Conservation (phyloP, 2,797 vertebrate genomes). For the Coendou prehensilis region DNA sequence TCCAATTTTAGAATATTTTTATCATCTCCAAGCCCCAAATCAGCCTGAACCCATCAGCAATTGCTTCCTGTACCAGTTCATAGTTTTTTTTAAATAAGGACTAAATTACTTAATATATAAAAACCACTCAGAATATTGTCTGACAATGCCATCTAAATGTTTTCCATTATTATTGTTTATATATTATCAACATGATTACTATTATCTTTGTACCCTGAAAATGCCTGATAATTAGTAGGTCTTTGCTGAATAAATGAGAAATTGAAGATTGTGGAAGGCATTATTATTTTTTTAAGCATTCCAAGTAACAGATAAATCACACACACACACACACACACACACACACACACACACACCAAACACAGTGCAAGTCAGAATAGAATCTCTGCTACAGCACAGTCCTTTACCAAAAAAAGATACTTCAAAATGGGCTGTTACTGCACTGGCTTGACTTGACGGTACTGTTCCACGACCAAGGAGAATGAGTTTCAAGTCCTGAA, state of each 20-base stretch:
- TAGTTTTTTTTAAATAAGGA: conserved; percentile 40
- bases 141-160: not conserved
- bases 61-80: not conserved
- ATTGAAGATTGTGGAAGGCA: not conserved
- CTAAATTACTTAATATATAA: not conserved
- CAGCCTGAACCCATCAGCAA: not conserved
- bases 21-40: not conserved
- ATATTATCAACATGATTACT: not conserved
- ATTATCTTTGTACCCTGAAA: not conserved
- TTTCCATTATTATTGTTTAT: not conserved
- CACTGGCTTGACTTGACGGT: not conserved
- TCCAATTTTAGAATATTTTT: conserved; percentile 26
- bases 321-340: not conserved
- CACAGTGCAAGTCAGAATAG: not conserved
- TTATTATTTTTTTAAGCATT: conserved; percentile 44
- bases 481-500: not conserved
- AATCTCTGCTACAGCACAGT: not conserved
- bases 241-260: conserved; percentile 7
- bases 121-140: not conserved
- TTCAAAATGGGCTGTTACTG: not conserved
- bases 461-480: not conserved
- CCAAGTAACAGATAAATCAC: not conserved
- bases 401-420: not conserved
- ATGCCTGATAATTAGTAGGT: not conserved
- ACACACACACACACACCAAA: not conserved